Conservation (phyloP, 2,888 invertebrate genomes). For the Synergus gifuensis region DNA sequence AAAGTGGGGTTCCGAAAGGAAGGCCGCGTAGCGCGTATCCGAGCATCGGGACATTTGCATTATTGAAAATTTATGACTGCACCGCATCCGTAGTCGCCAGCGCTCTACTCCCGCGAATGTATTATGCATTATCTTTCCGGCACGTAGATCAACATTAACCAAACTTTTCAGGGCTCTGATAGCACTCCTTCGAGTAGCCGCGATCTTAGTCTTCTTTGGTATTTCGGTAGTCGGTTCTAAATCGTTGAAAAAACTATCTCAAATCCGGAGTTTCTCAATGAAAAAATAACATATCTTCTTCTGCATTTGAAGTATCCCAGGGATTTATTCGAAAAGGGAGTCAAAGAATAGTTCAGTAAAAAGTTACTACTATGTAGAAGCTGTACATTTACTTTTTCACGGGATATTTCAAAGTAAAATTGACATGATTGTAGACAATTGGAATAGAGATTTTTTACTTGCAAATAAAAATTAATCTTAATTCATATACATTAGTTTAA, state of each 20-base stretch:
- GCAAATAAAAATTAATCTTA: no score
- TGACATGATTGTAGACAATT: no score
- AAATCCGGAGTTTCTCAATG: not conserved
- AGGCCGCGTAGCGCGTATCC: slow-evolving; percentile 57
- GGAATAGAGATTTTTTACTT: no score
- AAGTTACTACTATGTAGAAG: not conserved
- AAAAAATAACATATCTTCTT: not conserved
- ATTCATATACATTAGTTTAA: no score
- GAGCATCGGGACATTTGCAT: slow-evolving; percentile 71
- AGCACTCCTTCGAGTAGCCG: not conserved
- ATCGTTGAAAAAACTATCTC: not conserved
- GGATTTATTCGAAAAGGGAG: not conserved
- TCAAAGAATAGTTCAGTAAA: no score
- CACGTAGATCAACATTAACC: slow-evolving; percentile 75
- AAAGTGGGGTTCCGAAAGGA: slow-evolving; percentile 68
- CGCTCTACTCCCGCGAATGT: slow-evolving; percentile 69
- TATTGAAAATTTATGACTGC: slow-evolving; percentile 76
- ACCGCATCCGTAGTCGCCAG: slow-evolving; percentile 58
- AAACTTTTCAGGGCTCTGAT: slow-evolving; percentile 65
- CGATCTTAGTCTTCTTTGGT: not conserved
- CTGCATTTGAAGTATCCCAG: not conserved
- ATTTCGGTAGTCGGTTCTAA: not conserved
- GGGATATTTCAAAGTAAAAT: not conserved
- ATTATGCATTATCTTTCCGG: slow-evolving; percentile 76
- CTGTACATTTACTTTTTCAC: not conserved